A percentile compares a stretch with the other conserved stretches of the same genome.
Conservation (phyloP, 2,888 invertebrate genomes). For the Tinea semifulvella region DNA sequence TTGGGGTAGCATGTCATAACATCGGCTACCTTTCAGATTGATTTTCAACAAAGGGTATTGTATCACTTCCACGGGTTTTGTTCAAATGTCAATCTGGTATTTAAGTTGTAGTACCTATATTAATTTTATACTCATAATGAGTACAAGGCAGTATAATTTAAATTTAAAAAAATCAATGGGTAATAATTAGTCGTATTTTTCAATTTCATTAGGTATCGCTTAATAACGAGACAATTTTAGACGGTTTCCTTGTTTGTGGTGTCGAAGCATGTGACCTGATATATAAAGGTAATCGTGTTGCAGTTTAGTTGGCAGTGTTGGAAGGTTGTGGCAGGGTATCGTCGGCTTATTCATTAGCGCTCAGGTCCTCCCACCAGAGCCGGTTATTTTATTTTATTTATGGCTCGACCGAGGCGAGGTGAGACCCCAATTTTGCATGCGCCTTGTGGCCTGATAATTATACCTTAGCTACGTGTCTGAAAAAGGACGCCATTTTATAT, state of each 20-base stretch:
- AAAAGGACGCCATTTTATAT: conserved; percentile 57
- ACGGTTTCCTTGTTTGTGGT: conserved; percentile 14
- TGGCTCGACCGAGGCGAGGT: conserved; percentile 50
- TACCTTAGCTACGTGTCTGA: conserved; percentile 49
- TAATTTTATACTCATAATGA: conserved; percentile 1
- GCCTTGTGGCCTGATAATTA: conserved; percentile 58
- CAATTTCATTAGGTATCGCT: neutral
- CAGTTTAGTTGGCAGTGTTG: conserved; percentile 12
- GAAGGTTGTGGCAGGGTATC: conserved; percentile 16
- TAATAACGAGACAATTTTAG: neutral
- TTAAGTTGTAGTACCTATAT: conserved; percentile 7
- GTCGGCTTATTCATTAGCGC: conserved; percentile 56
- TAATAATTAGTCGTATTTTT: no score
- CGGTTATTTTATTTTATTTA: conserved; percentile 59
- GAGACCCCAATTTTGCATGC: conserved; percentile 66
- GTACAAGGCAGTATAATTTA: neutral
- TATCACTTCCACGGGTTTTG: neutral
- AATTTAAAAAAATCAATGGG: no score
- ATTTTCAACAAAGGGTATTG: neutral
- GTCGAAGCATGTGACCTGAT: conserved; percentile 15
- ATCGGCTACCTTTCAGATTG: conserved; percentile 5
- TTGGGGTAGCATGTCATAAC: conserved; percentile 20
- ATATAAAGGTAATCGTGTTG: conserved; percentile 13
- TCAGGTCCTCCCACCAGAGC: conserved; percentile 50
- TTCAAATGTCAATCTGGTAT: conserved; percentile 4